Evolutionary conservation across 2,797 vertebrate species (phyloP).

Genomic region (Sebastes vulpes): DNA sequence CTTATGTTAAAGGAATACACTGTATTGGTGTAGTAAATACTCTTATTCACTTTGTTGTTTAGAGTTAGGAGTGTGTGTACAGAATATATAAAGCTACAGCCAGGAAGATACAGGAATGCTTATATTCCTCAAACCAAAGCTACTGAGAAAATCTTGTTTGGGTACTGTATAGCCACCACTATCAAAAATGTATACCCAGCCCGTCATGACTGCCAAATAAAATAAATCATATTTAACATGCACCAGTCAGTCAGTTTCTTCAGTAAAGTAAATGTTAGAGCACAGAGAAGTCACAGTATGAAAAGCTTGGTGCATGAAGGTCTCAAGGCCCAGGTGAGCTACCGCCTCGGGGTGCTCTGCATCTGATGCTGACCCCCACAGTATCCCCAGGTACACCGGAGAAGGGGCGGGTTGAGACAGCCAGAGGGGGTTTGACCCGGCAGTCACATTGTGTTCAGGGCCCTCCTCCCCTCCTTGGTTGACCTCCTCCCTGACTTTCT

Average conservation of each 20-base stretch:
- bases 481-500: conserved; percentile 54
- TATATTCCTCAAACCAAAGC: not conserved
- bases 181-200: not conserved
- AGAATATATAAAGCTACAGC: not conserved
- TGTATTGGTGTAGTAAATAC: not conserved
- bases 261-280: conserved; percentile 2
- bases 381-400: conserved; percentile 20
- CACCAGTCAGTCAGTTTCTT: not conserved
- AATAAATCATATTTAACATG: not conserved
- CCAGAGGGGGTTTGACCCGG: conserved; percentile 54
- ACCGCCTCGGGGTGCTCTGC: conserved; percentile 19
- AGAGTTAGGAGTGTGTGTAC: not conserved
- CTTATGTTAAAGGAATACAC: not conserved
- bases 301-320: conserved; percentile 6
- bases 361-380: conserved; percentile 44
- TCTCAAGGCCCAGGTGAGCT: conserved; percentile 34
- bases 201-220: not conserved
- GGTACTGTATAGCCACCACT: not conserved
- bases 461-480: conserved; percentile 47
- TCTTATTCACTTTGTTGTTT: not conserved
- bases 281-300: conserved; percentile 1
- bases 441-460: conserved; percentile 53
- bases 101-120: not conserved
- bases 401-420: conserved; percentile 36
- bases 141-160: not conserved